phyloP scores from a whole-genome alignment of 2,888 invertebrate species.

The Microdon myrmicae region DNA sequence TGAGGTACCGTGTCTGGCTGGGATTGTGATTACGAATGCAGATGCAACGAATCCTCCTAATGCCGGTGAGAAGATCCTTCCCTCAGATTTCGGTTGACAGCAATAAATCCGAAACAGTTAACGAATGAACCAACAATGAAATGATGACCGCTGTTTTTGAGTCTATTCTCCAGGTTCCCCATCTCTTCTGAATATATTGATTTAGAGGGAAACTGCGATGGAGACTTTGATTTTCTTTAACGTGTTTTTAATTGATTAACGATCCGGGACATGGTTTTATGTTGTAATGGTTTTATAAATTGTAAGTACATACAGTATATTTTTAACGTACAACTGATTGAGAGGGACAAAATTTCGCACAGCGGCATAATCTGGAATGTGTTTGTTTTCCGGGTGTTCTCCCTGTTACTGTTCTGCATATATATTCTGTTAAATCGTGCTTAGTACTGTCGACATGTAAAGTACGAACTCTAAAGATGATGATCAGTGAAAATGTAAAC shows the following conservation, averaged over 20 bases:
- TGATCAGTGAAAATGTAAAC: too few relatives aligned
- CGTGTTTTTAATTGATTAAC: slow-evolving; percentile 38
- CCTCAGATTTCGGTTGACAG: slow-evolving; percentile 38
- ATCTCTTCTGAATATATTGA: too few relatives aligned
- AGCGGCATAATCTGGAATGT: too few relatives aligned
- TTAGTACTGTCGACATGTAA: too few relatives aligned
- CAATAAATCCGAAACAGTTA: slow-evolving; percentile 52
- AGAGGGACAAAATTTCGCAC: too few relatives aligned
- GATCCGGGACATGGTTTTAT: slow-evolving; percentile 33
- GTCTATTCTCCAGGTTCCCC: too few relatives aligned
- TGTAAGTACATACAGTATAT: slow-evolving; percentile 20
- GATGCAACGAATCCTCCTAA: slow-evolving; percentile 52
- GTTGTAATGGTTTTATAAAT: slow-evolving; percentile 9
- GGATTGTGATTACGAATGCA: slow-evolving; percentile 40
- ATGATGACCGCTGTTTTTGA: slow-evolving; percentile 32
- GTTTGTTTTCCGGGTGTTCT: too few relatives aligned
- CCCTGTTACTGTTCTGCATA: too few relatives aligned
- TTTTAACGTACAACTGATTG: too few relatives aligned
- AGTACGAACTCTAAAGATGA: too few relatives aligned
- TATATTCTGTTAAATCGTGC: too few relatives aligned
- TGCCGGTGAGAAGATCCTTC: slow-evolving; percentile 44
- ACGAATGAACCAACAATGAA: slow-evolving; percentile 44
- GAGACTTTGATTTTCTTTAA: slow-evolving; percentile 2
- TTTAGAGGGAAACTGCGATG: too few relatives aligned
- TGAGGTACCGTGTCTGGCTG: slow-evolving; percentile 9